phyloP scores from a whole-genome alignment of 2,888 invertebrate genomes.

The Cantharis nigra region DNA sequence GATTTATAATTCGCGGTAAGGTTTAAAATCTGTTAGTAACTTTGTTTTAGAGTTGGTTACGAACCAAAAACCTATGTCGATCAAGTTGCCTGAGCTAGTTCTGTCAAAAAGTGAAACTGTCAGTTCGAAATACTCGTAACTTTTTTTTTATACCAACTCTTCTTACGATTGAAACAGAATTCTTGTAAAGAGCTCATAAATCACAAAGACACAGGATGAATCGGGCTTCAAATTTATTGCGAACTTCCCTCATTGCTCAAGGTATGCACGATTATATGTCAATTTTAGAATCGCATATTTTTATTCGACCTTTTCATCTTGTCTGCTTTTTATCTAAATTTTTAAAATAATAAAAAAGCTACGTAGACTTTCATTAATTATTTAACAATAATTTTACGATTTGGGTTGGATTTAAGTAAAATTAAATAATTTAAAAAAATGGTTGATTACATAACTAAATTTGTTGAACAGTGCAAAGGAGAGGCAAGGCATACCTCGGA shows the following conservation, averaged over 20 bases:
- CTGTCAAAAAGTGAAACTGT: not conserved
- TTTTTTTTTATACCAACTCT: not conserved
- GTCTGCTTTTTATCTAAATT: not conserved
- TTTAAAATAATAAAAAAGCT: not conserved
- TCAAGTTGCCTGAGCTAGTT: not conserved
- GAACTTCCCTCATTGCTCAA: conserved; percentile 1
- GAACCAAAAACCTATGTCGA: no score
- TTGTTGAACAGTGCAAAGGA: conserved; percentile 11
- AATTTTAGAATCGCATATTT: not conserved
- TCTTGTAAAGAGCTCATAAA: not conserved
- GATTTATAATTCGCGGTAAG: no score
- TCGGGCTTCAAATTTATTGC: conserved; percentile 3
- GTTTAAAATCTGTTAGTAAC: not conserved
- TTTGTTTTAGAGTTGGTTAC: not conserved
- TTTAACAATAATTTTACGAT: not conserved
- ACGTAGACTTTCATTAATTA: not conserved
- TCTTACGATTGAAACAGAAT: not conserved
- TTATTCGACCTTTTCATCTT: not conserved
- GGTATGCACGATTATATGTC: conserved; percentile 4
- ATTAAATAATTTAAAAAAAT: not conserved
- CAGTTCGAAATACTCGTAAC: not conserved
- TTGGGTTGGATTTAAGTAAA: no score
- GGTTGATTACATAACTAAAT: conserved; percentile 7
- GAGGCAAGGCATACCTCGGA: conserved; percentile 17
- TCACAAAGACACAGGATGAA: conserved; percentile 5